Evolutionary conservation across 2,113 vertebrate species (phyloP).

Genomic region (Ceuthmochares aereus): DNA sequence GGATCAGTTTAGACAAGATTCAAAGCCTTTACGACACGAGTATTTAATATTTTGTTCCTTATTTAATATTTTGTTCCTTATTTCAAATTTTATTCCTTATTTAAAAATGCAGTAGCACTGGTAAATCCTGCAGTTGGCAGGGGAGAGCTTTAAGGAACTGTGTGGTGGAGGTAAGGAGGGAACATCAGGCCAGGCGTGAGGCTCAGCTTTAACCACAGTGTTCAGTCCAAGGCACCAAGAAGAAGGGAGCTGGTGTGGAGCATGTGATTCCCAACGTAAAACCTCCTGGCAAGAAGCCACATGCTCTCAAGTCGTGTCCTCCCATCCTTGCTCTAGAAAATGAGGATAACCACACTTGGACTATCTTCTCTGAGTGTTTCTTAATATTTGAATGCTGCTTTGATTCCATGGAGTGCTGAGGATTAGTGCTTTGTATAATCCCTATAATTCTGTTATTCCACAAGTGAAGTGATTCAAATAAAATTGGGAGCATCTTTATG

Average conservation of each 20-base stretch:
- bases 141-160: background rate
- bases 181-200: background rate
- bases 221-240: background rate
- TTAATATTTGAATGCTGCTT: background rate
- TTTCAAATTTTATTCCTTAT: background rate
- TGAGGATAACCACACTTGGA: background rate
- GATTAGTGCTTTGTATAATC: constrained; percentile 1
- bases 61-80: background rate
- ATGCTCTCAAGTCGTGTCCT: background rate
- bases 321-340: background rate
- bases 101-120: fast-evolving
- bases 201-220: background rate
- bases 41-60: background rate
- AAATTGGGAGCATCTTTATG: background rate
- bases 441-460: constrained; percentile 15
- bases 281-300: background rate
- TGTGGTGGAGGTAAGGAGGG: background rate
- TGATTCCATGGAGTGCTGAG: background rate
- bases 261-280: background rate
- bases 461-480: background rate
- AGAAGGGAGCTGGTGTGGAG: background rate
- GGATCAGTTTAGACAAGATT: background rate
- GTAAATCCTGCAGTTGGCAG: background rate
- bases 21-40: background rate
- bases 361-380: background rate